These are phyloP conservation scores for Mythimna ferrago DNA, from an alignment of 2,888 invertebrate genomes.

Conservation along the genomic window DNA sequence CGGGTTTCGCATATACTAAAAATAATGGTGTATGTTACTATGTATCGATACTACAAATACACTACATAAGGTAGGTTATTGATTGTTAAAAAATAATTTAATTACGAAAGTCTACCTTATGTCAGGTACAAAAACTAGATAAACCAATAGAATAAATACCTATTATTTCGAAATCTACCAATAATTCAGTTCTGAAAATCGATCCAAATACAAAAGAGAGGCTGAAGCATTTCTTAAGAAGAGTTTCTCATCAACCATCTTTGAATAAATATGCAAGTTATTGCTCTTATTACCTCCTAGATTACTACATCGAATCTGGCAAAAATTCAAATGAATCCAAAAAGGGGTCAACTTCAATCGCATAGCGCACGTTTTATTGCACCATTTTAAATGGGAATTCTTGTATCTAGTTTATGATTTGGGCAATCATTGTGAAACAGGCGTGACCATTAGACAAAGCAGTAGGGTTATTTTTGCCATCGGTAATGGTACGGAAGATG, in stretches of 20 bases:
- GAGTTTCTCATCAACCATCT: constrained; percentile 9
- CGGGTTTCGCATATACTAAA: too few relatives aligned
- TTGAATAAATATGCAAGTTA: constrained; percentile 22
- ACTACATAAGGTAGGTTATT: too few relatives aligned
- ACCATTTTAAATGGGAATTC: constrained; percentile 78
- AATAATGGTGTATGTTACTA: neutral
- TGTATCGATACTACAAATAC: neutral
- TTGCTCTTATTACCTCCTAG: constrained; percentile 14
- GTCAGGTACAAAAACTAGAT: neutral
- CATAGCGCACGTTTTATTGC: constrained; percentile 70
- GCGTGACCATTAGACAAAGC: constrained; percentile 79
- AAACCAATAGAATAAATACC: neutral
- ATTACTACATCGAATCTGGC: constrained; percentile 53
- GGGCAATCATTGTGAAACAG: constrained; percentile 79
- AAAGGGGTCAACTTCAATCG: constrained; percentile 74
- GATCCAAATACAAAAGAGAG: neutral
- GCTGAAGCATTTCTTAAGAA: neutral
- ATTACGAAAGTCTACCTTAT: neutral
- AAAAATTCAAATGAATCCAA: constrained; percentile 60
- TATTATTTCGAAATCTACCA: too few relatives aligned
- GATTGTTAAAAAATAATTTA: too few relatives aligned
- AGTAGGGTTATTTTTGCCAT: constrained; percentile 75
- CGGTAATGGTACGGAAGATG: constrained; percentile 72
- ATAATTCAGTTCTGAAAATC: too few relatives aligned
- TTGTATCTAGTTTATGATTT: constrained; percentile 77